Evolutionary conservation across 2,113 vertebrate species (phyloP).

Genomic region (Hemiscyllium ocellatum): DNA sequence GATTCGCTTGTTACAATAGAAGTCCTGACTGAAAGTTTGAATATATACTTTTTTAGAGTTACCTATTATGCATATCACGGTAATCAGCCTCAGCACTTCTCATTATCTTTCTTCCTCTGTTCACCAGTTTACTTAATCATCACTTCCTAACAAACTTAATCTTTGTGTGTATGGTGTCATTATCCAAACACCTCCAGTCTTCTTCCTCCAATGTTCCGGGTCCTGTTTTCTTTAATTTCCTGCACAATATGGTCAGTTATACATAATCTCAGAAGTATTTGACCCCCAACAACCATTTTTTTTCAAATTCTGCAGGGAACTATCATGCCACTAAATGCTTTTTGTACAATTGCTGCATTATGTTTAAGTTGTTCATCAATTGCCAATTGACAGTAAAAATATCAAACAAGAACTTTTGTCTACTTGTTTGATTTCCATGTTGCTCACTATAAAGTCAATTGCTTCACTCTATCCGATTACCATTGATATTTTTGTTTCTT

Average conservation of each 20-base stretch:
- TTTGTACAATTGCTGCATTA: background rate
- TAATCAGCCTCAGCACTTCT: background rate
- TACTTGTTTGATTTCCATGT: background rate
- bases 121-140: too few species aligned
- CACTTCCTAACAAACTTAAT: background rate
- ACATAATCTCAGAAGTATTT: background rate
- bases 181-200: too few species aligned
- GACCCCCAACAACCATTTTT: background rate
- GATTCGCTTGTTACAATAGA: background rate
- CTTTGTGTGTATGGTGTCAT: background rate
- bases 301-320: background rate
- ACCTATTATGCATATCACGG: background rate
- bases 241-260: background rate
- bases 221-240: background rate
- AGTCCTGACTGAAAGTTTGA: background rate
- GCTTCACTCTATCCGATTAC: background rate
- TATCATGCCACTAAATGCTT: background rate
- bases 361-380: background rate
- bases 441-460: background rate
- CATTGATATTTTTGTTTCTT: background rate
- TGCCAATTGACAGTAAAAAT: background rate
- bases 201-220: background rate
- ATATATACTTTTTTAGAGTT: background rate
- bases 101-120: background rate
- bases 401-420: background rate